These are phyloP conservation scores for Actinostola sp. DNA, from an alignment of 92 coral and sea anemone genomes.

Conservation along the genomic window DNA sequence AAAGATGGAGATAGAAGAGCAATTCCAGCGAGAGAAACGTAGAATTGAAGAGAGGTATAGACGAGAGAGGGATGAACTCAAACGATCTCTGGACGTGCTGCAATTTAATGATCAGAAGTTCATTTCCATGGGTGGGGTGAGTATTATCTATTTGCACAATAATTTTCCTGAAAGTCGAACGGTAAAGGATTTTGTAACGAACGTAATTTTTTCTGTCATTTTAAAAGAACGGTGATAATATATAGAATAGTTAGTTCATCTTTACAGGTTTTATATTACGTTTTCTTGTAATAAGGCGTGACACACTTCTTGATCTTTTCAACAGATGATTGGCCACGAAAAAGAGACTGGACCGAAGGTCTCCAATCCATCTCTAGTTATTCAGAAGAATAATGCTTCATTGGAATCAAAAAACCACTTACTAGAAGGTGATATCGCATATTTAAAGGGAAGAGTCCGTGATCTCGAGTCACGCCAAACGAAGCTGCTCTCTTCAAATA, in stretches of 20 bases:
- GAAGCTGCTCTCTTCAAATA: slow-evolving; percentile 15
- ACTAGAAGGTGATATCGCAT: slow-evolving; percentile 52
- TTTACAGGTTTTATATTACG: too few relatives aligned
- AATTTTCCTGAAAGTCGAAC: too few relatives aligned
- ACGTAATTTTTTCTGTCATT: too few relatives aligned
- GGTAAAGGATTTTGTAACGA: too few relatives aligned
- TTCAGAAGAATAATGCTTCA: slow-evolving; percentile 28
- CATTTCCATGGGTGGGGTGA: slow-evolving; percentile 28
- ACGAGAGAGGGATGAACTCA: slow-evolving; percentile 54
- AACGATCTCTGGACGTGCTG: slow-evolving; percentile 33
- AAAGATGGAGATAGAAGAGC: slow-evolving; percentile 61
- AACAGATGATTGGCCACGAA: slow-evolving; percentile 10
- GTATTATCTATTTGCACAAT: too few relatives aligned
- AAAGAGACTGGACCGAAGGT: neutral
- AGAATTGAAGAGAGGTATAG: slow-evolving; percentile 67
- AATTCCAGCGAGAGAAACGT: slow-evolving; percentile 74
- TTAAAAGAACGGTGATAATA: too few relatives aligned
- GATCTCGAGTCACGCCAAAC: slow-evolving; percentile 65
- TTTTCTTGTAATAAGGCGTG: too few relatives aligned
- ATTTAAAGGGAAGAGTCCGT: slow-evolving; percentile 59
- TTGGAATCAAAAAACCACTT: slow-evolving; percentile 27
- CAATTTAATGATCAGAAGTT: slow-evolving; percentile 23
- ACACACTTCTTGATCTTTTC: too few relatives aligned
- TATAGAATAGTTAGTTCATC: too few relatives aligned
- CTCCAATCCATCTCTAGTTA: neutral